Evolutionary conservation across 2,113 vertebrate species (phyloP), one percentile per base, ranked within the genome.

Genomic region (Engystomops pustulosus): DNA sequence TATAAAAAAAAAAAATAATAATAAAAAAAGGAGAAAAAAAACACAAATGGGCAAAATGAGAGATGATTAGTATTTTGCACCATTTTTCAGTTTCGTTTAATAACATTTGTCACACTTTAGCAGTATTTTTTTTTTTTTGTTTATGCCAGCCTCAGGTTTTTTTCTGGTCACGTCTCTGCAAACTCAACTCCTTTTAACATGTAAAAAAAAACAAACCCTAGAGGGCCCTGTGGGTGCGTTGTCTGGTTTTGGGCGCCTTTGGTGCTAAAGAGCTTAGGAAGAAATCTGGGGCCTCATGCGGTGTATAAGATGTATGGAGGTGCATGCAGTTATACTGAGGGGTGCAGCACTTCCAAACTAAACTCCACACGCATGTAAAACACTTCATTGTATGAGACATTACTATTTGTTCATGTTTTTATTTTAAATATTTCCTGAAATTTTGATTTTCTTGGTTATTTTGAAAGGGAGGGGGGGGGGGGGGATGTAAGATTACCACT

Each of bases 21-120:
- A 91, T 91, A 92, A 92, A 92, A 92, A 95, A 91, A 68, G 25
- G 36, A 58, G 34, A 65, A 15, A 45, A 53, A 51, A 53, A 30
- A 15, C 3, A 55, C 51, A 45, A 92, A 91, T 92, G 92, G 92
- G 92, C 92, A 93, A 93, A 95, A 91, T 90, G 45, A 84, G 86
- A 94, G 88, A 87, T 88, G 91, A 89, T 91, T 94, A 92, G 92
- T 94, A 91, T 93, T 96, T 95, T 94, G 94, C 94, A 93, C 92
- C 90, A 91, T 90, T 92, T 91, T 90, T 93, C 93, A 88, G 90
- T 92, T 93, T 94, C n/a, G 91, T 94, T 94, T 93, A 90, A 91
- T 88, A 90, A 91, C 93, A 90, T 93, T n/a, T 91, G 91, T 93
- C 94, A 94, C 91, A 92, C 89, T 88, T 67, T 91, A 93, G 93